Conservation (phyloP, 2,888 invertebrate species). For the Anorthoa munda region DNA sequence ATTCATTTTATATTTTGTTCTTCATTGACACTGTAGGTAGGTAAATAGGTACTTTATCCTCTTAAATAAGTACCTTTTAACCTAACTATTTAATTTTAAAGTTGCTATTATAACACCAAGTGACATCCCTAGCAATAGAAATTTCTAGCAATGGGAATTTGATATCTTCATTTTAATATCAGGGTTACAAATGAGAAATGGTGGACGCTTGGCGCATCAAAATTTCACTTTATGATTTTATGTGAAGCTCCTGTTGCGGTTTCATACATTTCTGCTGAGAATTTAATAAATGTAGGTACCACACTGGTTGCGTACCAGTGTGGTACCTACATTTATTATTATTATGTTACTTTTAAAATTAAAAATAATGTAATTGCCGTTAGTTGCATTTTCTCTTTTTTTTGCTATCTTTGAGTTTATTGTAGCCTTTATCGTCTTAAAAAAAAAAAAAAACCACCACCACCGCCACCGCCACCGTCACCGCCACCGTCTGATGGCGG, state of each 20-base stretch:
- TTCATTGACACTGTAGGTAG: too few species aligned
- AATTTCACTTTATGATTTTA: constrained; percentile 27
- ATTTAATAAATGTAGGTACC: background rate
- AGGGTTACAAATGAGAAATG: constrained; percentile 43
- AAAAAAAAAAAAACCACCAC: too few species aligned
- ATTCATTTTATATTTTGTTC: too few species aligned
- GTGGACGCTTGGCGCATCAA: constrained; percentile 11
- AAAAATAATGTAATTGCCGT: background rate
- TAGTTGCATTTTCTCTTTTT: background rate
- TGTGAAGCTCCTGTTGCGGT: constrained; percentile 6
- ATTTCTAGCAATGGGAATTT: constrained; percentile 44
- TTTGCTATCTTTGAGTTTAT: background rate
- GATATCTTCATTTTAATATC: constrained; percentile 58
- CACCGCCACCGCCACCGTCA: too few species aligned
- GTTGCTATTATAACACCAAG: background rate
- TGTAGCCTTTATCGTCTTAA: background rate
- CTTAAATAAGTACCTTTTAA: background rate
- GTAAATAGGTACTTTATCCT: too few species aligned
- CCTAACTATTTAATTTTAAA: background rate
- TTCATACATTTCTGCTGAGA: background rate
- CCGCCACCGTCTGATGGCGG: too few species aligned
- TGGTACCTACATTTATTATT: too few species aligned
- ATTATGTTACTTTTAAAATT: background rate
- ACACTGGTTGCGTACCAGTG: too few species aligned
- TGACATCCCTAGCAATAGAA: constrained; percentile 24